A percentile compares a stretch with the other conserved stretches of the same genome.
phyloP scores from a whole-genome alignment of 2,888 invertebrate species.

The Perithous albicinctus region DNA sequence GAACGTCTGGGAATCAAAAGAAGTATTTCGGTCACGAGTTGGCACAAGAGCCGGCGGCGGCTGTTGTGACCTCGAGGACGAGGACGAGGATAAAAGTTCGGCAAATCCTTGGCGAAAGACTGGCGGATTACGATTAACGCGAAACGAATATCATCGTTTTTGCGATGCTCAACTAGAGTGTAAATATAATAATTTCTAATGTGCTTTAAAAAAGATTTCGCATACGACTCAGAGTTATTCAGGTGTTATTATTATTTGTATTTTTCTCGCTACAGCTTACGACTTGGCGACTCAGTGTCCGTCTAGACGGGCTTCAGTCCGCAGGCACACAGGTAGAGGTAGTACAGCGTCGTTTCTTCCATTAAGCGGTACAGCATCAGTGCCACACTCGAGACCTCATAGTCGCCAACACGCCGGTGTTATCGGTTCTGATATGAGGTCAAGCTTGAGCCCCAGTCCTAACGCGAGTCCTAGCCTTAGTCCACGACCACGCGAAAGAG shows the following conservation, averaged over 20 bases:
- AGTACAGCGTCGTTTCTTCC: constrained; percentile 84
- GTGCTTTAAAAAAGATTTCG: background rate
- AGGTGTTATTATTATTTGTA: background rate
- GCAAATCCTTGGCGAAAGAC: constrained; percentile 84
- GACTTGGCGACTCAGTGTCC: constrained; percentile 94
- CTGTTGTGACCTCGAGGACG: constrained; percentile 75
- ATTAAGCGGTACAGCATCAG: constrained; percentile 87
- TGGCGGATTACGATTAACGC: constrained; percentile 85
- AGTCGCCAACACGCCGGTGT: constrained; percentile 79
- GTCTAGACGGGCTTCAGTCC: constrained; percentile 89
- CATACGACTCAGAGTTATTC: background rate
- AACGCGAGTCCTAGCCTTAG: constrained; percentile 79
- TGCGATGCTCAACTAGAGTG: constrained; percentile 93
- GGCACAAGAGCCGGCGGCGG: constrained; percentile 63
- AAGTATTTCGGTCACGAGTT: constrained; percentile 68
- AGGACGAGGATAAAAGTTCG: constrained; percentile 78
- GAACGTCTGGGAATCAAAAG: constrained; percentile 75
- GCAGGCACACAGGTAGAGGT: constrained; percentile 89
- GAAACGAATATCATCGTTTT: constrained; percentile 93
- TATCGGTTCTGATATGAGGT: constrained; percentile 70
- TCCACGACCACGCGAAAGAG: constrained; percentile 78
- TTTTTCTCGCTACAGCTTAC: constrained; percentile 87
- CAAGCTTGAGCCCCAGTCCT: constrained; percentile 76
- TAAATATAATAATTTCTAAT: constrained; percentile 81
- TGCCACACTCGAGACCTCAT: constrained; percentile 89